Conservation (phyloP, 1,140 invertebrate species). For the Heliconius himera region DNA sequence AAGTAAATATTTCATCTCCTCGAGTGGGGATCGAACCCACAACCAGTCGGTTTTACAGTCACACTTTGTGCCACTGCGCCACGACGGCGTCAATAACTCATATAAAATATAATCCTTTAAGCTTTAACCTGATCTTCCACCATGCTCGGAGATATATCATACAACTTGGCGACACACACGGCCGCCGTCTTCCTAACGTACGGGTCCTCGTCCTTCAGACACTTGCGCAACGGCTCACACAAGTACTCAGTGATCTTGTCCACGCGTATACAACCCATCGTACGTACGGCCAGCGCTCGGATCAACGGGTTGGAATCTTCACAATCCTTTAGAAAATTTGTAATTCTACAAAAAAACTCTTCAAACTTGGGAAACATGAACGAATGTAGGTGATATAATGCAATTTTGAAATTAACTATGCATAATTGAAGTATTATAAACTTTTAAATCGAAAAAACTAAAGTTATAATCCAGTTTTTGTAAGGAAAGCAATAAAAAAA, state of each 20-base stretch:
- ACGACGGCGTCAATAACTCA: too few species aligned
- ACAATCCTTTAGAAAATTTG: constrained; percentile 90
- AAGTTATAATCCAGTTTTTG: too few species aligned
- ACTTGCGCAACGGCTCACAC: constrained; percentile 99
- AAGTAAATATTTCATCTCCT: too few species aligned
- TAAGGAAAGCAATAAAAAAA: too few species aligned
- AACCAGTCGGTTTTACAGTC: too few species aligned
- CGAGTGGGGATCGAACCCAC: too few species aligned
- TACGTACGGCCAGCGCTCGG: constrained; percentile 97
- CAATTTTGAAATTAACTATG: too few species aligned
- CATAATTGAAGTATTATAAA: too few species aligned
- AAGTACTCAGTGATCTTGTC: constrained; percentile 99
- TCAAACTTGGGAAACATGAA: constrained; percentile 47
- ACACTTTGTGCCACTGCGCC: too few species aligned
- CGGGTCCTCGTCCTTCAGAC: constrained; percentile 99
- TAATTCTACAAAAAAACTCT: constrained; percentile 45
- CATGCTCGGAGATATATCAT: constrained; percentile 98
- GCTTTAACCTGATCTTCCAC: constrained; percentile 90
- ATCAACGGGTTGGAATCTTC: constrained; percentile 99
- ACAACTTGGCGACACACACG: constrained; percentile 99
- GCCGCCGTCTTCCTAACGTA: constrained; percentile 99
- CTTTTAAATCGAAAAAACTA: too few species aligned
- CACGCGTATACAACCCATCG: constrained; percentile 99
- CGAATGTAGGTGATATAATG: constrained; percentile 14
- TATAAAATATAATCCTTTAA: too few species aligned